Evolutionary conservation across 2,888 invertebrate species (phyloP), one percentile per base, ranked within the genome.

Genomic region (Drosophila mimetica): DNA sequence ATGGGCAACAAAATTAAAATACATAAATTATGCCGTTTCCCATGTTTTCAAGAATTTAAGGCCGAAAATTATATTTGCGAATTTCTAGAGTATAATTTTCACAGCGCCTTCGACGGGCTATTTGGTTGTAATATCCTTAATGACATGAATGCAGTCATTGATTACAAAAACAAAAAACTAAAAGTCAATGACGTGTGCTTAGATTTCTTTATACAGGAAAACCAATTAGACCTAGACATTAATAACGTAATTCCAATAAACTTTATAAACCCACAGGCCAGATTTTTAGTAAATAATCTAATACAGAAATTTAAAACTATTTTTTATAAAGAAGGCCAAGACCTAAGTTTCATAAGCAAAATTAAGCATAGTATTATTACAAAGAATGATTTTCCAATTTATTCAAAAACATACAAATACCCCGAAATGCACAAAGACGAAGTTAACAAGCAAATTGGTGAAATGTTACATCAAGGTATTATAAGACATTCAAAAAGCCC

Each of bases 1-100:
- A 51, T 51, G 39, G 39, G 25, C 8, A 51, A 51, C 37, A 37
- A 51, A 37, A 25, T 39, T 37, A 37, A 39, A 53, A 53, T 53
- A 14, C 16, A 42, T 4, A 34, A 54, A 34, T n/a, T 36, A 13
- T 32, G 32, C 47, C 13, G 48, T 14, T 20, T 48, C n/a, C 48
- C 48, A 5, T 50, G 48, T 34, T 37, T 37, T 13, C 48, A 48
- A 34, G 34, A 48, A 48, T 48, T 48, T 34, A 5, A 34, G 20
- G 34, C 34, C 5, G 28, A 46, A 28, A 5, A 11, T 16, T 46
- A 30, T 46, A 46, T 30, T 46, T 50, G 50, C 18, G 36, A 50
- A 14, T 50, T 50, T 22, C 7, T 36, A 36, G 34, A 50, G 11
- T 36, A 50, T 22, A 36, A 36, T 14, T 50, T 50, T 36, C 34